Base-by-base conservation (phyloP, 2,888 invertebrate genomes). In the Calameuta filiformis region DNA sequence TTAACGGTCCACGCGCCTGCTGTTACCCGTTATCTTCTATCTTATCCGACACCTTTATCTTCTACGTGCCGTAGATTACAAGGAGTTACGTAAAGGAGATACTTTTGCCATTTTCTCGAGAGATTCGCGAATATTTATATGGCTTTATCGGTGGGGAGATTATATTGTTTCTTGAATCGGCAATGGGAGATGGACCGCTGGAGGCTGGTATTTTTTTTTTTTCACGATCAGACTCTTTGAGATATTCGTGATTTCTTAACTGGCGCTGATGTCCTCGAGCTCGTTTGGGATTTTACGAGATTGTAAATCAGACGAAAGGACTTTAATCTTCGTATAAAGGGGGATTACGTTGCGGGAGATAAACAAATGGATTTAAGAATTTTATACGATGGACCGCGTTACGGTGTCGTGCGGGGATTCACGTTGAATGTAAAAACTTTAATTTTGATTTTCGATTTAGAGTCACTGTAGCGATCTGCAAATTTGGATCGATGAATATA, bases 311-410 rank as follows among this genome's bases (percentile, higher is more conserved):
- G 85, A 77, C 73, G 80, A 71, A 11, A 80, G 79, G 83, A 83
- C 79, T 81, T 88, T 88, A 86, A 88, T 88, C 85, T 85, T 82
- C 85, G 83, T 85, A 85, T 86, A 85, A 86, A 87, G 82, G 80
- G 81, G 83, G 81, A 83, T 83, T 81, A 81, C 83, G 80, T 81
- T 79, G 80, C 83, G 79, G 80, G 76, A 56, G 56, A 56, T 56
- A 56, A 56, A 23, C 23, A 56, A 23, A 56, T 56, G 56, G 23
- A 56, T 56, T 56, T 9, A 23, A 56, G 23, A 56, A 9, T 56
- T 56, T 56, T 56, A 6, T 56, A 6, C 56, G 56, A 0, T 23
- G 9, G 23, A 56, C 56, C 56, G 56, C 23, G 56, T 9, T 56
- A 23, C 2, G 56, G 9, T 9, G 23, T 56, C 56, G 56, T 56